Evolutionary conservation across 2,797 vertebrate genomes (phyloP).

Genomic region (Chaenodraco wilsoni): DNA sequence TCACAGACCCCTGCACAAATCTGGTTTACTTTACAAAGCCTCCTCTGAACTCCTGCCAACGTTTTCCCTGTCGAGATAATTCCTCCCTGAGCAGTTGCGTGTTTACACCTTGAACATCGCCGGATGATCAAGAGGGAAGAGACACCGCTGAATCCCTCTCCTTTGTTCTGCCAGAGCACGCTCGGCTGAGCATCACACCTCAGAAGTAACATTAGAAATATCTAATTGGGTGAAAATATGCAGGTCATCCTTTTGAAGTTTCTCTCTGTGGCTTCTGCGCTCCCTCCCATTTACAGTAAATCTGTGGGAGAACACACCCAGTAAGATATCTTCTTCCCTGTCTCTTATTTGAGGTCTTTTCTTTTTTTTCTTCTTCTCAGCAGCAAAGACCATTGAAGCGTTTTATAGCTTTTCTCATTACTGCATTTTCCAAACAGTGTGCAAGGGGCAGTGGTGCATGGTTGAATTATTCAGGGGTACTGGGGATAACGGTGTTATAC

Average conservation of each 20-base stretch:
- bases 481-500: constrained; percentile 86
- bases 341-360: constrained; percentile 52
- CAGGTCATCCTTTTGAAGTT: constrained; percentile 70
- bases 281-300: constrained; percentile 62
- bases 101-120: constrained; percentile 80
- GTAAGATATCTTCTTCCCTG: constrained; percentile 62
- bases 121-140: constrained; percentile 71
- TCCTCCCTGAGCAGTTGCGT: constrained; percentile 74
- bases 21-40: constrained; percentile 82
- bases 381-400: constrained; percentile 76
- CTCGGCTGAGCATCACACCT: constrained; percentile 73
- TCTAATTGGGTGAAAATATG: constrained; percentile 75
- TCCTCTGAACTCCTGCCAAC: constrained; percentile 83
- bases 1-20: constrained; percentile 79
- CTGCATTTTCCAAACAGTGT: constrained; percentile 90
- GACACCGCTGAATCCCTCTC: constrained; percentile 49
- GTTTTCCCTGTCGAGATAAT: constrained; percentile 67
- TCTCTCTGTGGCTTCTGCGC: constrained; percentile 39
- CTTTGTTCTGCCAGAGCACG: constrained; percentile 78
- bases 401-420: constrained; percentile 94
- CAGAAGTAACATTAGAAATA: constrained; percentile 81
- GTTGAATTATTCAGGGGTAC: constrained; percentile 93
- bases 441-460: constrained; percentile 87
- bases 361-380: constrained; percentile 34
- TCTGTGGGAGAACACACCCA: constrained; percentile 64